Conservation (phyloP, 2,888 invertebrate genomes). For the Dendrolimus pini region DNA sequence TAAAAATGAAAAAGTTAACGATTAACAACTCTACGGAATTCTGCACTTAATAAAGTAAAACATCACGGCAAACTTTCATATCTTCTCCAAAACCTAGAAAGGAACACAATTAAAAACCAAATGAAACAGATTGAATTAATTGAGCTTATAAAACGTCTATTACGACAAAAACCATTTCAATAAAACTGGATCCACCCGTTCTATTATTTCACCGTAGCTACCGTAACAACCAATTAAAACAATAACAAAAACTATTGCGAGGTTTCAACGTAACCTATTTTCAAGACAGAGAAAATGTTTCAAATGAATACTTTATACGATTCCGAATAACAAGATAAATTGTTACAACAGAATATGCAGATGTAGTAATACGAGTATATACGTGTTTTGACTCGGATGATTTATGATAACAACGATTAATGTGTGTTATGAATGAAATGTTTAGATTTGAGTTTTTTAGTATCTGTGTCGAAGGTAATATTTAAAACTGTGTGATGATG, state of each 20-base stretch:
- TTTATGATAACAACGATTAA: not conserved
- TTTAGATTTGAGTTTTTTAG: too few species aligned
- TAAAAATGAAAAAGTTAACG: too few species aligned
- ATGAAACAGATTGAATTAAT: too few species aligned
- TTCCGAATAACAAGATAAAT: not conserved
- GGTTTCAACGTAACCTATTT: conserved; percentile 11
- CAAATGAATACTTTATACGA: not conserved
- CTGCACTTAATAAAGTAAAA: too few species aligned
- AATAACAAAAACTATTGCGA: conserved; percentile 20
- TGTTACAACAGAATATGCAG: not conserved
- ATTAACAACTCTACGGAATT: too few species aligned
- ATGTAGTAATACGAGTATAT: not conserved
- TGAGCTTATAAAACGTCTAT: too few species aligned
- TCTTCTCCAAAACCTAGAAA: too few species aligned
- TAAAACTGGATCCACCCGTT: not conserved
- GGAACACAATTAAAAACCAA: too few species aligned
- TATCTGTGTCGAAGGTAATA: too few species aligned
- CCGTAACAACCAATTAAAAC: conserved; percentile 26
- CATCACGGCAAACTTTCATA: too few species aligned
- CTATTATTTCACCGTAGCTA: conserved; percentile 9
- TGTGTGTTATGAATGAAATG: not conserved
- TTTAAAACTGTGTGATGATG: too few species aligned
- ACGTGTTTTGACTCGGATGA: not conserved
- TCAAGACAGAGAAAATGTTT: conserved; percentile 8
- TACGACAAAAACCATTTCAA: not conserved